Evolutionary conservation across 2,113 vertebrate species (phyloP).

Genomic region (Mormyrus lacerda): DNA sequence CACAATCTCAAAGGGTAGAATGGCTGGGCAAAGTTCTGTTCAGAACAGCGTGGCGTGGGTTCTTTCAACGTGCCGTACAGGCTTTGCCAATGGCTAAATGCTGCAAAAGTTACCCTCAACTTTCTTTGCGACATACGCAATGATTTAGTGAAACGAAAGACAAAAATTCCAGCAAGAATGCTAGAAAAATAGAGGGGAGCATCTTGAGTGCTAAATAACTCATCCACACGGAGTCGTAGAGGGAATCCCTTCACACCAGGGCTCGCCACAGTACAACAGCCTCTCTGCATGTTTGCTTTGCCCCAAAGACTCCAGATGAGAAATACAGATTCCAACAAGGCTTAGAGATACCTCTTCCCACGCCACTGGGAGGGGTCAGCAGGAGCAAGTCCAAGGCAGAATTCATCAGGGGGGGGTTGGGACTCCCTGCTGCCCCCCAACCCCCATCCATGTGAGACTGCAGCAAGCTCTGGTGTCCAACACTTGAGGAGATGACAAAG

Average conservation of each 20-base stretch:
- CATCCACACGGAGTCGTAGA: not conserved
- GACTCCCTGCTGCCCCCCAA: not conserved
- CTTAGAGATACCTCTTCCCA: not conserved
- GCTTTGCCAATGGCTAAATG: not conserved
- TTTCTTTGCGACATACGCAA: not conserved
- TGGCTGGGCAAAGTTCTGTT: not conserved
- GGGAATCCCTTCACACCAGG: not conserved
- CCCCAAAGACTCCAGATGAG: not conserved
- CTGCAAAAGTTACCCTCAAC: not conserved
- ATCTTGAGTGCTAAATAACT: not conserved
- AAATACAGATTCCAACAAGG: not conserved
- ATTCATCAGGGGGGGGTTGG: not conserved
- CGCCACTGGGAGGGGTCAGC: not conserved
- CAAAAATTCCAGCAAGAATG: not conserved
- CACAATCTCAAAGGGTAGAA: not conserved
- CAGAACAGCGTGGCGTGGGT: not conserved
- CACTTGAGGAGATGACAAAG: not conserved
- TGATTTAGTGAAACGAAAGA: not conserved
- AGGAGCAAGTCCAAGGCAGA: not conserved
- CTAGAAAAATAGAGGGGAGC: not conserved
- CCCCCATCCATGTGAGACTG: not conserved
- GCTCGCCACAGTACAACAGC: not conserved
- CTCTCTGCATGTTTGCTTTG: not conserved
- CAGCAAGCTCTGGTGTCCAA: not conserved
- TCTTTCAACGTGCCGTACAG: not conserved